Evolutionary conservation across 92 coral and sea anemone species (phyloP), one percentile per base, ranked within the genome.

Genomic region (Pocillopora grandis): DNA sequence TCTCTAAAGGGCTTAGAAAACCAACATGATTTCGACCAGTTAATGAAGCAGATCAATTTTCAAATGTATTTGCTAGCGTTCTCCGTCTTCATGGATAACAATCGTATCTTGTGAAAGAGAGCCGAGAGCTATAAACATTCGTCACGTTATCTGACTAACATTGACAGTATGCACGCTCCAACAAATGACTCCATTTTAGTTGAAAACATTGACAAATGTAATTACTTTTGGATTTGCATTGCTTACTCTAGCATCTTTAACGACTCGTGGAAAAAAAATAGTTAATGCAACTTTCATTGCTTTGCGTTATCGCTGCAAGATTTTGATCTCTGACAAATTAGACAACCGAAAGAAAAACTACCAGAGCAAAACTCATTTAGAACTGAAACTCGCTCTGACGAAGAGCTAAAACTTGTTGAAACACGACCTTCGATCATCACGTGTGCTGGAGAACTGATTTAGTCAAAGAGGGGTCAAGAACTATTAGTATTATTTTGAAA

Each of bases 81-180:
- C 52, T 42, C 52, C 52, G 52, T 42, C 52, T 75, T 58, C 80
- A 62, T 72, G 81, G 85, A 81, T 76, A 70, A 82, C 92, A 81
- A 85, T 75, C 87, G 68, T 75, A 79, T 75, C 71, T 75, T 60
- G 63, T 75, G 81, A 80, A 82, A 85, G 81, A 77, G 90, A 81
- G 92, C 60, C 86, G 86, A 90, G 76, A 82, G 84, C 67, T 83
- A 72, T 86, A 90, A 89, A 90, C 92, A 90, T 76, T 86, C 78
- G 80, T 90, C 77, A 77, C 90, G 71, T 74, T 71, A 81, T 86
- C 81, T 81, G 81, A 62, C 90, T 81, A 81, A 80, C 72, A 71
- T 61, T 80, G 88, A 86, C 82, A 90, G 82, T 81, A 81, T 27
- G 31, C 31, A 27, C 80, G 71, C 84, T 64, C 81, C 76, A 76